Conservation (phyloP, 2,888 invertebrate genomes). For the Drosophila yooni region DNA sequence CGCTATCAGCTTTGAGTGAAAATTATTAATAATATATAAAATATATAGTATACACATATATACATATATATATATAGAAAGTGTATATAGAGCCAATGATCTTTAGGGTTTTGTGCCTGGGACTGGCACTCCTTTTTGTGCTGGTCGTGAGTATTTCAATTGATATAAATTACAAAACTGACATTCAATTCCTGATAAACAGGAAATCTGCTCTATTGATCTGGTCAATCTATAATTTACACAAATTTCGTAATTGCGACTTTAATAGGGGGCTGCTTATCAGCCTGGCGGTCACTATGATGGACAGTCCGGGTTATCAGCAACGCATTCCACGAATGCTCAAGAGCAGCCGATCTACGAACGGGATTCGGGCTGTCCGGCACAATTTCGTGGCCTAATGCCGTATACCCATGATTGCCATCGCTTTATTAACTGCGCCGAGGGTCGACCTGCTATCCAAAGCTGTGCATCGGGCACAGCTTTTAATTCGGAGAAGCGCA, state of each 20-base stretch:
- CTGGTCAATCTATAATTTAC: slow-evolving; percentile 9
- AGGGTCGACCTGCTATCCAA: slow-evolving; percentile 87
- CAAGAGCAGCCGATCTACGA: slow-evolving; percentile 69
- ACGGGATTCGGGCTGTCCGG: slow-evolving; percentile 84
- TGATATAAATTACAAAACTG: slow-evolving; percentile 21
- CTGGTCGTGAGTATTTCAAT: slow-evolving; percentile 59
- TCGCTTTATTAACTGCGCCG: slow-evolving; percentile 89
- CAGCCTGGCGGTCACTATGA: slow-evolving; percentile 64
- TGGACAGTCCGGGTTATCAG: slow-evolving; percentile 71
- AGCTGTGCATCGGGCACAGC: slow-evolving; percentile 89
- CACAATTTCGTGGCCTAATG: slow-evolving; percentile 86
- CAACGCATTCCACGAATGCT: slow-evolving; percentile 35
- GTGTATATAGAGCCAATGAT: slow-evolving; percentile 45
- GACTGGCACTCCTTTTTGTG: slow-evolving; percentile 44
- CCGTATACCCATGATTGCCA: slow-evolving; percentile 88
- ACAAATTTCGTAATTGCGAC: slow-evolving; percentile 44
- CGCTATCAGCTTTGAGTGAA: slow-evolving; percentile 48
- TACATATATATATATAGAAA: slow-evolving; percentile 13
- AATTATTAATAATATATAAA: slow-evolving; percentile 16
- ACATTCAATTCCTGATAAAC: slow-evolving; percentile 23
- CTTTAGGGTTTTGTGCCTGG: slow-evolving; percentile 42
- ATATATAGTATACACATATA: slow-evolving; percentile 23
- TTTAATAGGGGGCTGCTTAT: slow-evolving; percentile 78
- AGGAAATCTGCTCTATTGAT: slow-evolving; percentile 30
- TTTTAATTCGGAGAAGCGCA: slow-evolving; percentile 87